Evolutionary conservation across 2,797 vertebrate genomes (phyloP).

Genomic region (Catharus ustulatus): DNA sequence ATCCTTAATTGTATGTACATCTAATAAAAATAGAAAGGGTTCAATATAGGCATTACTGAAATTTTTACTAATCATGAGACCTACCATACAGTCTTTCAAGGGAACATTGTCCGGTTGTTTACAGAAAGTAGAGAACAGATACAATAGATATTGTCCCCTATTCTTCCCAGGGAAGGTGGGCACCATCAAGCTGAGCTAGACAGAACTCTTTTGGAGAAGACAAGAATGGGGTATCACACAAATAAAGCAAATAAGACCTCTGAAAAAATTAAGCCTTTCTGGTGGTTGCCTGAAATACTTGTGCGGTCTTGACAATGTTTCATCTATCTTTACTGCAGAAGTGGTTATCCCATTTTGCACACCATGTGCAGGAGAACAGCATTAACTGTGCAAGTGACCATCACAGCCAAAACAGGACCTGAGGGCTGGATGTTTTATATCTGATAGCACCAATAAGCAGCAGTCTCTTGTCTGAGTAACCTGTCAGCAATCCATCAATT

Average conservation of each 20-base stretch:
- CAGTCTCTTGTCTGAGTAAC: neutral
- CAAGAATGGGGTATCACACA: neutral
- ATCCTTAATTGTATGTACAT: neutral
- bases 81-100: neutral
- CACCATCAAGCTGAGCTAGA: neutral
- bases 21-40: neutral
- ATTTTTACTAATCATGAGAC: neutral
- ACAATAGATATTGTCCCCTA: neutral
- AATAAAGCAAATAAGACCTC: neutral
- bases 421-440: neutral
- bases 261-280: neutral
- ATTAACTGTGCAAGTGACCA: neutral
- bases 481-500: neutral
- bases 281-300: neutral
- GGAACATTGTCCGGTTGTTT: neutral
- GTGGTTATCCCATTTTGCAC: neutral
- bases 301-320: neutral
- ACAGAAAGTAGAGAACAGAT: neutral
- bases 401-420: neutral
- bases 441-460: neutral
- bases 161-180: neutral
- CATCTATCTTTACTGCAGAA: neutral
- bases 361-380: neutral
- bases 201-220: neutral
- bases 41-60: neutral